phyloP scores from a whole-genome alignment of 1,140 invertebrate genomes.

The Micrasema minimum region DNA sequence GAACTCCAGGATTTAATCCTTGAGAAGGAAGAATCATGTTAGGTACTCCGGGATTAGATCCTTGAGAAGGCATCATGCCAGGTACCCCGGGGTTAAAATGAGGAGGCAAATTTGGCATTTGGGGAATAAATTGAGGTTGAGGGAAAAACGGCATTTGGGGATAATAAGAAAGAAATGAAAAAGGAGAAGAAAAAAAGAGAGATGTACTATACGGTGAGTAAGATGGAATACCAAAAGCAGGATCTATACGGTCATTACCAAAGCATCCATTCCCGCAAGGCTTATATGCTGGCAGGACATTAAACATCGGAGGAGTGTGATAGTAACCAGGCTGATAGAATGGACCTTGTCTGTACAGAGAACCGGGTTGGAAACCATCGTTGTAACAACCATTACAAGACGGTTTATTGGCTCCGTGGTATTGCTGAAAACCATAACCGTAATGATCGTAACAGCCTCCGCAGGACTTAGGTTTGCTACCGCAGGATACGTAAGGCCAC shows the following conservation, averaged over 20 bases:
- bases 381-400: conserved; percentile 48
- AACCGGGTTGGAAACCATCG: conserved; percentile 45
- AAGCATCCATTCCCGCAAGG: conserved; percentile 44
- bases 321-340: conserved; percentile 50
- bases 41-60: too few relatives aligned
- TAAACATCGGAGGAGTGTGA: conserved; percentile 40
- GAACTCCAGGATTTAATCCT: too few relatives aligned
- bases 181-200: not conserved
- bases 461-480: conserved; percentile 23
- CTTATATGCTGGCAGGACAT: not conserved
- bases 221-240: conserved; percentile 42
- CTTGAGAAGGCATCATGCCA: not conserved
- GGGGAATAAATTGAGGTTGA: conserved; percentile 5
- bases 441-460: conserved; percentile 53
- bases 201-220: conserved; percentile 42
- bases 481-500: conserved; percentile 52
- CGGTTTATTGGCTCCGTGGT: conserved; percentile 37
- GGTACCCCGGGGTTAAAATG: not conserved
- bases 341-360: conserved; percentile 49
- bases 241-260: conserved; percentile 47
- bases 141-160: conserved; percentile 7
- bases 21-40: too few relatives aligned
- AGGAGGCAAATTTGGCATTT: not conserved
- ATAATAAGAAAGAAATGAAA: too few relatives aligned
- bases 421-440: conserved; percentile 44